phyloP scores from a whole-genome alignment of 2,888 invertebrate species.

The Amblyteles armatorius region DNA sequence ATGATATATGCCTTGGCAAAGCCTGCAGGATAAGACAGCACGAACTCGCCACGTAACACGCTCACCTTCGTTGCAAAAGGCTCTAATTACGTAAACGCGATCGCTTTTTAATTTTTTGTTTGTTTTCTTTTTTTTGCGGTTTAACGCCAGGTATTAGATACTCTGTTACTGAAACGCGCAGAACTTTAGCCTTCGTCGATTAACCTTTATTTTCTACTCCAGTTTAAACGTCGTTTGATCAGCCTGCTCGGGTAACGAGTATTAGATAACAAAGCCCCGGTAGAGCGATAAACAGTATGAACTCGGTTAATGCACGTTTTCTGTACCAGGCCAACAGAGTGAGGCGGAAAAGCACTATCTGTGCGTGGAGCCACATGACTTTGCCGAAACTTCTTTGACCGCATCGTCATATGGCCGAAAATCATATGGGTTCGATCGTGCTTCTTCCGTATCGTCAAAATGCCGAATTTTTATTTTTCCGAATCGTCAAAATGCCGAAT shows the following conservation, averaged over 20 bases:
- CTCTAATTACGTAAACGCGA: conserved; percentile 1
- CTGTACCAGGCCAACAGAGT: too few relatives aligned
- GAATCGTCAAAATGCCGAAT: too few relatives aligned
- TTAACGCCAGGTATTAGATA: not conserved
- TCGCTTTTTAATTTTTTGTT: not conserved
- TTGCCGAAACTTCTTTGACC: too few relatives aligned
- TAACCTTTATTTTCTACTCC: conserved; percentile 10
- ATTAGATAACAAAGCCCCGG: not conserved
- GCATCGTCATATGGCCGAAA: too few relatives aligned
- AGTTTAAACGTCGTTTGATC: conserved; percentile 38
- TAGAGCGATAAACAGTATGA: too few relatives aligned
- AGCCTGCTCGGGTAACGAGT: conserved; percentile 19
- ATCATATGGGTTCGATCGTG: too few relatives aligned
- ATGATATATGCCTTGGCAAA: conserved; percentile 14
- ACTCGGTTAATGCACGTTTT: too few relatives aligned
- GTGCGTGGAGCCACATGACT: too few relatives aligned
- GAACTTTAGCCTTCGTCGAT: conserved; percentile 6
- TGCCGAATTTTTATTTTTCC: too few relatives aligned
- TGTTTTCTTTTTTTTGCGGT: not conserved
- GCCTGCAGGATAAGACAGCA: not conserved
- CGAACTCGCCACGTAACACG: not conserved
- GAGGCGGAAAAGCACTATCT: too few relatives aligned
- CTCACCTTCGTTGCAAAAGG: conserved; percentile 7
- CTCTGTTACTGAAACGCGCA: not conserved
- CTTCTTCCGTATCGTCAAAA: too few relatives aligned